These are phyloP conservation scores for Sceloporus tristichus DNA, from an alignment of 2,113 vertebrate species.

Conservation along the genomic window DNA sequence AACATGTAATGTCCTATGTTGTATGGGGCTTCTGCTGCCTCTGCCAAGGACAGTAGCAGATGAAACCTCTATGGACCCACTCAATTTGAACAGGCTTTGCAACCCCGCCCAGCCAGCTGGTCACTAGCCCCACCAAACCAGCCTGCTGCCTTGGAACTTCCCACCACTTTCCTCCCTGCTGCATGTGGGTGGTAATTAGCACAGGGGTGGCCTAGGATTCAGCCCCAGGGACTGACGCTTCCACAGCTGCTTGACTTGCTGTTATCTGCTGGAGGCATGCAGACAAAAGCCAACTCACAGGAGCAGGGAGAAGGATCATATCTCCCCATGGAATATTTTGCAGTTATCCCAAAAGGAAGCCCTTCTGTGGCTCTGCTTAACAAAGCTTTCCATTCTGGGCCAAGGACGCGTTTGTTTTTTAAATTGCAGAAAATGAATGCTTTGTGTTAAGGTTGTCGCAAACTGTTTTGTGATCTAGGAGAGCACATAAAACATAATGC, in stretches of 20 bases:
- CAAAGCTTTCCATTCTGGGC: neutral
- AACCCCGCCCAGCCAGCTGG: conserved; percentile 29
- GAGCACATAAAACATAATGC: neutral
- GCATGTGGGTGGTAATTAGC: conserved; percentile 18
- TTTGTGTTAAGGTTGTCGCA: neutral
- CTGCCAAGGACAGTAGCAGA: neutral
- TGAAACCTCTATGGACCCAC: neutral
- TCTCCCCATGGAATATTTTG: neutral
- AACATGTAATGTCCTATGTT: neutral
- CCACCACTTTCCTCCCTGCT: neutral
- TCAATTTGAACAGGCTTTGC: conserved; percentile 4
- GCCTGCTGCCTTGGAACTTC: conserved; percentile 1
- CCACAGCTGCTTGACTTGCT: conserved; percentile 37
- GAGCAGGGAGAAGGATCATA: no score
- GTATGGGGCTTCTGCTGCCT: neutral
- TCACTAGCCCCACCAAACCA: conserved; percentile 13
- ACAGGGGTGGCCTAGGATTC: neutral
- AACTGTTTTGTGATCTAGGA: neutral
- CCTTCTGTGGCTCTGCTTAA: neutral
- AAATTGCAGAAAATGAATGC: neutral
- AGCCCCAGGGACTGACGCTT: conserved; percentile 12
- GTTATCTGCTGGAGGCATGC: conserved; percentile 2
- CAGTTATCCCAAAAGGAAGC: neutral
- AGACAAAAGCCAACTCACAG: conserved; percentile 34
- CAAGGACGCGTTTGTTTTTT: neutral